These are phyloP conservation scores for Corbicula japonica DNA, from an alignment of 2,888 invertebrate genomes.

Conservation along the genomic window DNA sequence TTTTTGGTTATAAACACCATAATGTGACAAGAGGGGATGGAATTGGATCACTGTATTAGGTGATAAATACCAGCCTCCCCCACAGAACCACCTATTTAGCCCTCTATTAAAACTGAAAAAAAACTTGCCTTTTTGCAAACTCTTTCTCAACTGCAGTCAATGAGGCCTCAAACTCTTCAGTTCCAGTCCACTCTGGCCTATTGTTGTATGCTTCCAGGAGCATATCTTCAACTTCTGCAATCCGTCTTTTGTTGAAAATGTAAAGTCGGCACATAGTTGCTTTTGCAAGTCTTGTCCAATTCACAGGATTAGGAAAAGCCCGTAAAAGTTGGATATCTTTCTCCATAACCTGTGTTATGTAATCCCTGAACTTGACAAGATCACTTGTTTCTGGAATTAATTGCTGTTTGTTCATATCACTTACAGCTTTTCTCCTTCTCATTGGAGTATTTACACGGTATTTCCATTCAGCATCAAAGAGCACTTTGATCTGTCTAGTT, in stretches of 20 bases:
- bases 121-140: too few species aligned
- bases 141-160: too few species aligned
- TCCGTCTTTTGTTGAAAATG: slow-evolving; percentile 38
- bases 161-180: slow-evolving; percentile 37
- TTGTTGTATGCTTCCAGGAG: slow-evolving; percentile 14
- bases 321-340: slow-evolving; percentile 3
- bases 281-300: slow-evolving; percentile 26
- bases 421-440: slow-evolving; percentile 23
- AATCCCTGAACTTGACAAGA: slow-evolving; percentile 43
- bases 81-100: too few species aligned
- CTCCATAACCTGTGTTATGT: slow-evolving; percentile 23
- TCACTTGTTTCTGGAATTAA: slow-evolving; percentile 36
- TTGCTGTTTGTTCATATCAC: slow-evolving; percentile 32
- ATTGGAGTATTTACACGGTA: slow-evolving; percentile 31
- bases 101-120: too few species aligned
- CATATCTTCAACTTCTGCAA: slow-evolving; percentile 37
- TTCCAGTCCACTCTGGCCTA: slow-evolving; percentile 24
- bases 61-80: too few species aligned
- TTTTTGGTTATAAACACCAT: too few species aligned
- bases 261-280: slow-evolving; percentile 33
- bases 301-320: slow-evolving; percentile 20
- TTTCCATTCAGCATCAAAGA: slow-evolving; percentile 46
- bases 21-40: too few species aligned
- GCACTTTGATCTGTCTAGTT: slow-evolving; percentile 33
- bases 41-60: too few species aligned